Conservation (phyloP, 1,140 invertebrate species). For the Euwallacea similis region DNA sequence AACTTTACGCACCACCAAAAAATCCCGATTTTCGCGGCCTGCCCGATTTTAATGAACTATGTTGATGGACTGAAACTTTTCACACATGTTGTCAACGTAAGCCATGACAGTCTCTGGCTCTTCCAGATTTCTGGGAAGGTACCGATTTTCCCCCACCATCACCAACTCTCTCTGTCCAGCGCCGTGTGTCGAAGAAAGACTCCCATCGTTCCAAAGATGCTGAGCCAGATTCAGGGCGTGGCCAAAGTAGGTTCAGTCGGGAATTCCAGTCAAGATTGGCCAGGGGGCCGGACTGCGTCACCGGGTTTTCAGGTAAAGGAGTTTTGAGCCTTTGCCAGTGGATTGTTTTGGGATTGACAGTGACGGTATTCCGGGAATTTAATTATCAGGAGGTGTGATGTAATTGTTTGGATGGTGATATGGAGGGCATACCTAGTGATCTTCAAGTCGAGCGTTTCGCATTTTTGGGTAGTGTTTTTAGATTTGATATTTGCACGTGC, state of each 20-base stretch:
- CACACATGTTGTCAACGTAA: constrained; percentile 50
- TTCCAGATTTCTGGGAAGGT: constrained; percentile 2
- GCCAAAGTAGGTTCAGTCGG: not conserved
- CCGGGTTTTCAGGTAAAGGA: not conserved
- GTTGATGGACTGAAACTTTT: constrained; percentile 49
- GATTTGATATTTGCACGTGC: too few species aligned
- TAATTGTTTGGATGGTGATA: constrained; percentile 7
- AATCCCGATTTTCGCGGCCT: constrained; percentile 43
- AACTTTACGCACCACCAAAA: constrained; percentile 12
- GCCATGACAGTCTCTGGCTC: constrained; percentile 40
- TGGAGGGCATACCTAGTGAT: not conserved
- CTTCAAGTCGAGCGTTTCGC: not conserved
- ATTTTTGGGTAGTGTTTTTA: too few species aligned
- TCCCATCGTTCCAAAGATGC: not conserved
- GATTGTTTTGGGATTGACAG: not conserved
- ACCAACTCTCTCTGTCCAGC: constrained; percentile 4
- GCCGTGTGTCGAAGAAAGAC: not conserved
- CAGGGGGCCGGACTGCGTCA: not conserved
- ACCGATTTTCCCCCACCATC: not conserved
- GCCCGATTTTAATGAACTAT: constrained; percentile 46
- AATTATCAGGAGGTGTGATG: constrained; percentile 5
- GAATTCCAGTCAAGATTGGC: not conserved
- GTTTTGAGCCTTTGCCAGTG: constrained; percentile 4
- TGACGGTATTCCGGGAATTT: constrained; percentile 2
- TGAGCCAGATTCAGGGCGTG: not conserved